Percentiles rank a stretch among this genome's conserved stretches.
phyloP scores from a whole-genome alignment of 2,797 vertebrate species.

The Psittacula echo region DNA sequence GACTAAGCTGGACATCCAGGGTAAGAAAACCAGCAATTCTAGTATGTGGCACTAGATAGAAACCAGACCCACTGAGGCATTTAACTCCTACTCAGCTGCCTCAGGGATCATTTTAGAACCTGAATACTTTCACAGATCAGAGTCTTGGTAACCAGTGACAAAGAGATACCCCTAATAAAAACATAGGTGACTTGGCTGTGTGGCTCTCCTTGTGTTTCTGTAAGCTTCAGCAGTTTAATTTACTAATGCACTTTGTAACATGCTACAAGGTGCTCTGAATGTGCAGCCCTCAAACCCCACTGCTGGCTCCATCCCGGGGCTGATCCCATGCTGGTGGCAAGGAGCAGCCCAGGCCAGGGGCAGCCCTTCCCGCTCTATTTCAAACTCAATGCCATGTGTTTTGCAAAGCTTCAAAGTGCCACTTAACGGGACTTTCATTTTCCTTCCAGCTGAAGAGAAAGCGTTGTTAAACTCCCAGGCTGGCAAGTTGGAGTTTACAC shows the following conservation, averaged over 20 bases:
- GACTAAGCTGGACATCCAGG: not conserved
- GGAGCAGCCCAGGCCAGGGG: not conserved
- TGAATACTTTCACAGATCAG: not conserved
- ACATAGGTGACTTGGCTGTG: rapidly evolving
- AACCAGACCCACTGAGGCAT: not conserved
- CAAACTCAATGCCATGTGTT: slow-evolving; percentile 13
- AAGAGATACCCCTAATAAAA: not conserved
- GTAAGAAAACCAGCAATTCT: not conserved
- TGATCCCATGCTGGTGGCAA: not conserved
- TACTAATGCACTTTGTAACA: not conserved
- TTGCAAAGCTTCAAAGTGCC: slow-evolving; percentile 75
- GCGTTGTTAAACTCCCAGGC: slow-evolving; percentile 75
- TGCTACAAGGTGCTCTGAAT: not conserved
- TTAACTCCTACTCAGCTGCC: not conserved
- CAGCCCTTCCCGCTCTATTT: not conserved
- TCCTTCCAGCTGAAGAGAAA: slow-evolving; percentile 74
- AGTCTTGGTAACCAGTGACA: not conserved
- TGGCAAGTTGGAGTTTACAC: slow-evolving; percentile 95
- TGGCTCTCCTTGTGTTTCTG: not conserved
- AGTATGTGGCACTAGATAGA: not conserved
- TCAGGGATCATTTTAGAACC: not conserved
- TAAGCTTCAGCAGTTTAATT: not conserved
- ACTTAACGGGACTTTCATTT: slow-evolving; percentile 74
- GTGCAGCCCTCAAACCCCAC: not conserved
- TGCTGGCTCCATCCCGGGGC: rapidly evolving